Conservation (phyloP, 2,888 invertebrate genomes). For the Ennomos erosarius region DNA sequence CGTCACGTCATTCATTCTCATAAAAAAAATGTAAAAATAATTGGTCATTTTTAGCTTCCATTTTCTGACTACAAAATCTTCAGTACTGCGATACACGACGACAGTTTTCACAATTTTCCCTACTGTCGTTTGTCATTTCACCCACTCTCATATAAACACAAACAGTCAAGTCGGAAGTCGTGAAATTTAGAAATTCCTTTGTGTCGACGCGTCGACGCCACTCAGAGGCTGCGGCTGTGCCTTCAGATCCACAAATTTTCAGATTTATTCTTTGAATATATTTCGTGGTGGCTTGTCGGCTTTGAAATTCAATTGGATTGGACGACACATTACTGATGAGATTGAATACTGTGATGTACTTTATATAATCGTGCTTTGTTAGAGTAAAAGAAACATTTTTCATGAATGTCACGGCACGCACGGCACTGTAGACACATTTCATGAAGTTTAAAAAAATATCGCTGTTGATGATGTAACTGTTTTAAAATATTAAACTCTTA, state of each 20-base stretch:
- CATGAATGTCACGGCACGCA: too few relatives aligned
- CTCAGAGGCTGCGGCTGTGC: constrained; percentile 79
- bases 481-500: too few relatives aligned
- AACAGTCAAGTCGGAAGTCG: constrained; percentile 82
- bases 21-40: too few relatives aligned
- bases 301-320: constrained; percentile 85
- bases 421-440: too few relatives aligned
- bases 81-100: constrained; percentile 16
- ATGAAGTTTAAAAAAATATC: too few relatives aligned
- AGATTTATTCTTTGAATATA: constrained; percentile 86
- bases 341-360: constrained; percentile 67
- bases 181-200: constrained; percentile 85
- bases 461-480: too few relatives aligned
- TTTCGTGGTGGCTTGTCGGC: constrained; percentile 83
- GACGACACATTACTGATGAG: constrained; percentile 82
- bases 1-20: too few relatives aligned
- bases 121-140: constrained; percentile 79
- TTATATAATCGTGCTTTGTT: constrained; percentile 36
- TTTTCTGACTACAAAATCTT: background rate
- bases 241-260: constrained; percentile 84
- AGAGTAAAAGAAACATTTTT: too few relatives aligned
- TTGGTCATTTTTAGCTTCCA: too few relatives aligned
- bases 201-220: constrained; percentile 80
- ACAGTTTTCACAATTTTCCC: constrained; percentile 54
- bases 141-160: constrained; percentile 80